Conservation (phyloP, 2,888 invertebrate genomes). For the Mamestra brassicae region DNA sequence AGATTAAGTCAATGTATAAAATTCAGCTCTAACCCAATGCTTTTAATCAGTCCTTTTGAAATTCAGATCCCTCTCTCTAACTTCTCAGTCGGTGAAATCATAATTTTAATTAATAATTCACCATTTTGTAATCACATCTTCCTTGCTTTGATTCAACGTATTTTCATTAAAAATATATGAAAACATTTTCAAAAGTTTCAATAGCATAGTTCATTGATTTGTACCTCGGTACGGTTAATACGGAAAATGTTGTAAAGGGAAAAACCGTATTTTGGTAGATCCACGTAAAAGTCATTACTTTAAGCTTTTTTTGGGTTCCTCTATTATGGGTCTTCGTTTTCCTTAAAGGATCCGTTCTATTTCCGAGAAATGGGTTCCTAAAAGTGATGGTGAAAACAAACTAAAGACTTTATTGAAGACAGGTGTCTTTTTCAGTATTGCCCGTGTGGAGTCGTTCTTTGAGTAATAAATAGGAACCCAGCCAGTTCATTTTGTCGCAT, state of each 20-base stretch:
- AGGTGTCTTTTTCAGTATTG: constrained; percentile 15
- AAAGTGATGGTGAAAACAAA: constrained; percentile 34
- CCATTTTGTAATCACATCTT: constrained; percentile 7
- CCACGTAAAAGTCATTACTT: constrained; percentile 61
- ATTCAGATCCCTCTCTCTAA: neutral
- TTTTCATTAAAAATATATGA: neutral
- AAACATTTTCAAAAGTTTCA: constrained; percentile 21
- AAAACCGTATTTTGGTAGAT: constrained; percentile 38
- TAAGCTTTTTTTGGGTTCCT: constrained; percentile 55
- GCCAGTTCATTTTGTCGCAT: neutral
- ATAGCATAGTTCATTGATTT: constrained; percentile 15
- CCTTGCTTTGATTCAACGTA: neutral
- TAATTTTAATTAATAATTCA: constrained; percentile 20
- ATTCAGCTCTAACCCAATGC: neutral
- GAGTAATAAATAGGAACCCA: neutral
- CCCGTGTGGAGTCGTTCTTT: neutral
- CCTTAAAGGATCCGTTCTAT: constrained; percentile 39
- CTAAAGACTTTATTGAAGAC: constrained; percentile 33
- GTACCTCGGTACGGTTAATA: constrained; percentile 17
- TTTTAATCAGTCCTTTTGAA: constrained; percentile 16
- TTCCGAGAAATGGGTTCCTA: constrained; percentile 31
- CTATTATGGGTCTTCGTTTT: constrained; percentile 46
- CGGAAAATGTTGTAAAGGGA: constrained; percentile 30
- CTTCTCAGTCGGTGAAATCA: neutral
- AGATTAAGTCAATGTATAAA: neutral